Base-by-base conservation (phyloP, 2,113 vertebrate genomes). In the Cyprinodon tularosa region DNA sequence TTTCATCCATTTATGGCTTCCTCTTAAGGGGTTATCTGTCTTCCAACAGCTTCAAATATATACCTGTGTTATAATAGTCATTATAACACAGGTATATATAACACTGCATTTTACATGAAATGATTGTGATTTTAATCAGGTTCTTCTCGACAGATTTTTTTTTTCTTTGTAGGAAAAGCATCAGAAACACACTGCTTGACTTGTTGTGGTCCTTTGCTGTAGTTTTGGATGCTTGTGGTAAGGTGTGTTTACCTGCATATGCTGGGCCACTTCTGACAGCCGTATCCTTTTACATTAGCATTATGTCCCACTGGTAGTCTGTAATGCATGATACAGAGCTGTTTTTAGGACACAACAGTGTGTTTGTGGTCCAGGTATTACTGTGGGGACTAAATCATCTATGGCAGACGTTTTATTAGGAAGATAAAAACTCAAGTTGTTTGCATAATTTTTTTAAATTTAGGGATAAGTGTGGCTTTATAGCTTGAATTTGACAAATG, bases 281-380 rank as follows among this genome's bases (percentile, higher is more conserved):
- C 72, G 40, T 64, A 68, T 78, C 57, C 38, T 29, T 68, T 64
- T 62, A 71, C 20, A 60, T 88, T 81, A 73, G 66, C 72, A 78
- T 85, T 85, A 77, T 73, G 68, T 29, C 63, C 53, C 50, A 47
- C 17, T 61, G 68, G 22, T 59, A 69, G 22, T 67, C 39, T 66
- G 38, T 50, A 42, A 66, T 66, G 20, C 14, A 7, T 53, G 66
- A 60, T 72, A 59, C 44, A 37, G 42, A 71, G 50, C 2, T 71
- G 73, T 60, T 65, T 29, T 81, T 68, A 4, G 61, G 44, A 65
- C 62, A 48, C 37, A 22, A 66, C 12, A 74, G 9, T 40, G 48
- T 66, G 64, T 65, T 50, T 73, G 65, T 74, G 38, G 22, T 15
- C 40, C n/a, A 39, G 59, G 22, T 62, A 42, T 71, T 61, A 11